Percentiles rank a stretch among this genome's conserved stretches.
These are phyloP conservation scores for Hystrix brachyura DNA, from an alignment of 2,113 vertebrate species.

Conservation along the genomic window DNA sequence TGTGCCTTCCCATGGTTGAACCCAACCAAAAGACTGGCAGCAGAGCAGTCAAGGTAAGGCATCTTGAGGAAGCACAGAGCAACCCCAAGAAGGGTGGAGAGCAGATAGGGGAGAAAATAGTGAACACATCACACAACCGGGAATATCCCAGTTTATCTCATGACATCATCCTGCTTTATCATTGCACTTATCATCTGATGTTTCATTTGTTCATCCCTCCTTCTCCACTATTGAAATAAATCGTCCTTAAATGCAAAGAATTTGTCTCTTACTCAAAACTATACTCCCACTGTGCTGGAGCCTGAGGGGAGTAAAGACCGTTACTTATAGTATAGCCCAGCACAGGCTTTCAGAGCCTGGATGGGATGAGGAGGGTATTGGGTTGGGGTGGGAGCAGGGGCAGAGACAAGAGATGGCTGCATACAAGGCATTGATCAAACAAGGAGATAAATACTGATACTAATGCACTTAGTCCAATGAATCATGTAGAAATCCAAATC, in stretches of 20 bases:
- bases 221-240: not conserved
- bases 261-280: conserved; percentile 3
- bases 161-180: not conserved
- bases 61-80: not conserved
- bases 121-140: not conserved
- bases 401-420: not conserved
- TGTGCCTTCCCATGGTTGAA: not conserved
- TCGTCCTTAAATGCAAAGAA: not conserved
- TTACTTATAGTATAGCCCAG: not conserved
- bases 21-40: not conserved
- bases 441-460: not conserved
- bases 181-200: not conserved
- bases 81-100: not conserved
- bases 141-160: not conserved
- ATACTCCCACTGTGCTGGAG: not conserved
- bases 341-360: not conserved
- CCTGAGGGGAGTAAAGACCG: not conserved
- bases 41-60: not conserved
- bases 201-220: not conserved
- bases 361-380: not conserved
- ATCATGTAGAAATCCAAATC: not conserved
- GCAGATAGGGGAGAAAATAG: not conserved
- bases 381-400: not conserved
- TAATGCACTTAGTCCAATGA: not conserved
- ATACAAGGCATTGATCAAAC: not conserved